Conservation (phyloP, 1,140 invertebrate genomes). For the Drosophila parvula region DNA sequence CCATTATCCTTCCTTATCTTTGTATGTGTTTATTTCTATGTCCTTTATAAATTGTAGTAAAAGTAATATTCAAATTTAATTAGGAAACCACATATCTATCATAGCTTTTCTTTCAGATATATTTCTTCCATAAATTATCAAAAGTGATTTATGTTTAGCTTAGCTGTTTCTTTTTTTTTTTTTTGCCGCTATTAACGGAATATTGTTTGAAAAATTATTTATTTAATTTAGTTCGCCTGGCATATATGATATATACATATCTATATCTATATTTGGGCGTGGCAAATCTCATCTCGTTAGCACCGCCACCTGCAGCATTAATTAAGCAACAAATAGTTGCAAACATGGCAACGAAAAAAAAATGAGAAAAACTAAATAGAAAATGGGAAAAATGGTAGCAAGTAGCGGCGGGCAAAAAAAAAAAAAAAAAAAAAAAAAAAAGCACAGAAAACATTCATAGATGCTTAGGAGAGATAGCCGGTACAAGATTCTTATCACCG, state of each 20-base stretch:
- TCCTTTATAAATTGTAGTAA: no score
- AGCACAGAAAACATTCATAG: slow-evolving; percentile 30
- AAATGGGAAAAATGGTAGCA: neutral
- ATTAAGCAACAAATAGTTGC: slow-evolving; percentile 66
- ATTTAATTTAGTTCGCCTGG: slow-evolving; percentile 18
- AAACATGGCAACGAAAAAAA: slow-evolving; percentile 27
- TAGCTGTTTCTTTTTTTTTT: neutral
- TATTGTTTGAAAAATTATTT: slow-evolving; percentile 28
- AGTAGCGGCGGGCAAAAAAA: neutral
- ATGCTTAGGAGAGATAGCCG: slow-evolving; percentile 44
- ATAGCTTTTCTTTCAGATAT: neutral
- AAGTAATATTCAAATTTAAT: no score
- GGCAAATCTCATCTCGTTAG: slow-evolving; percentile 56
- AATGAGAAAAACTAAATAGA: slow-evolving; percentile 4
- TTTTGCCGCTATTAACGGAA: neutral
- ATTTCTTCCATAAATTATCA: neutral
- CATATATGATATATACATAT: slow-evolving; percentile 29
- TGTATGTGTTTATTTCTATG: no score
- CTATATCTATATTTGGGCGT: slow-evolving; percentile 47
- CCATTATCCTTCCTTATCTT: neutral
- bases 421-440: neutral
- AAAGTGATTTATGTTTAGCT: neutral
- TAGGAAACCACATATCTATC: no score
- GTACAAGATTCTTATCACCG: slow-evolving; percentile 50
- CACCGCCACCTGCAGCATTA: slow-evolving; percentile 72